phyloP scores from a whole-genome alignment of 2,888 invertebrate species.

The Antheraea assamensis region DNA sequence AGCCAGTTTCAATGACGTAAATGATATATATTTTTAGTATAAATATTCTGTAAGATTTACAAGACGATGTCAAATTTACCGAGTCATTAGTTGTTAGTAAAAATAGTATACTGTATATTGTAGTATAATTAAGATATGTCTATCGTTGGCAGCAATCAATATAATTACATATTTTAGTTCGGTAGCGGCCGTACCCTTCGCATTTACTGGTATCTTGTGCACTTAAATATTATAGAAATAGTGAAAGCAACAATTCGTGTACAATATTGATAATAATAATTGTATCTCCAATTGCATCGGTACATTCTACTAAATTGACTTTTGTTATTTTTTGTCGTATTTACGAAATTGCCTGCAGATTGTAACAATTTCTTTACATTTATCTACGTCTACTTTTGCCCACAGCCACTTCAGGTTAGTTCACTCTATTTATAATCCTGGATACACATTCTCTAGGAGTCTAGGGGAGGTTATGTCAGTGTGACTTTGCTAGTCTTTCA shows the following conservation, averaged over 20 bases:
- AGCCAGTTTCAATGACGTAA: constrained; percentile 31
- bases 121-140: constrained; percentile 52
- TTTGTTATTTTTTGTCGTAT: background rate
- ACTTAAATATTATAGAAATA: constrained; percentile 6
- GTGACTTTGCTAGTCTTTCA: no score
- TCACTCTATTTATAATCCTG: background rate
- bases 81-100: constrained; percentile 29
- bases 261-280: constrained; percentile 14
- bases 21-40: constrained; percentile 32
- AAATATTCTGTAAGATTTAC: constrained; percentile 28
- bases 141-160: constrained; percentile 42
- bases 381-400: background rate
- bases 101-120: constrained; percentile 29
- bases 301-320: constrained; percentile 2
- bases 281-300: constrained; percentile 14
- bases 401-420: background rate
- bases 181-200: constrained; percentile 28
- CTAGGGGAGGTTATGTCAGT: no score
- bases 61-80: constrained; percentile 31
- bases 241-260: constrained; percentile 6
- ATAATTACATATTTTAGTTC: constrained; percentile 48
- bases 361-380: background rate
- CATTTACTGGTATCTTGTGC: background rate
- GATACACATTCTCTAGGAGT: no score
- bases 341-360: background rate